A percentile compares a stretch with the other conserved stretches of the same genome.
phyloP scores from a whole-genome alignment of 2,113 vertebrate genomes.

The Xenotilapia caudafasciata region DNA sequence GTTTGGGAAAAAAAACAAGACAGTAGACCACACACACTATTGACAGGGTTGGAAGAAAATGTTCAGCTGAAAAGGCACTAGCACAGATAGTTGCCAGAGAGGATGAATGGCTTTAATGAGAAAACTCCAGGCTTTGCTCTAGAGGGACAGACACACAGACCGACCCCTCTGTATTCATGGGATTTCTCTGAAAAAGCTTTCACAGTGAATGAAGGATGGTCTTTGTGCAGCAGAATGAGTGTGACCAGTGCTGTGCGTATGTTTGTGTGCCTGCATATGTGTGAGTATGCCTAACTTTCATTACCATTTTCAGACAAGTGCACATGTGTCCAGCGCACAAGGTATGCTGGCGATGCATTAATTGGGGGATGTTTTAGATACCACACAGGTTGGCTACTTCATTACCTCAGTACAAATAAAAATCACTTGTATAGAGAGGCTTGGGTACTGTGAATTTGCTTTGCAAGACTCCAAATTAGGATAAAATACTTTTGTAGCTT shows the following conservation, averaged over 20 bases:
- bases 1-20: background rate
- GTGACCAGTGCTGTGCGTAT: background rate
- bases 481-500: background rate
- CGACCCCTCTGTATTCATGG: conserved; percentile 21
- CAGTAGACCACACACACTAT: conserved; percentile 28
- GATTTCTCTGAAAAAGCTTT: conserved; percentile 29
- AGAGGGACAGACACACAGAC: background rate
- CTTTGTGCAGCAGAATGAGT: background rate
- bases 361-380: background rate
- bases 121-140: conserved; percentile 36
- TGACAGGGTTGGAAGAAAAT: background rate
- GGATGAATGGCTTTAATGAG: conserved; percentile 57
- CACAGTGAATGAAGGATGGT: conserved; percentile 9
- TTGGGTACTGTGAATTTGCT: background rate
- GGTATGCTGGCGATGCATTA: background rate
- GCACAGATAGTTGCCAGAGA: conserved; percentile 28
- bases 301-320: background rate
- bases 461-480: background rate
- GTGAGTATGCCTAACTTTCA: background rate
- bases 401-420: background rate
- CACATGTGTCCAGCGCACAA: background rate
- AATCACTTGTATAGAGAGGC: background rate
- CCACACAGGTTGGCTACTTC: background rate
- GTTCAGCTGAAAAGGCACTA: conserved; percentile 15
- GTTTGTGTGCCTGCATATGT: background rate